These are phyloP conservation scores for Cataglyphis hispanica DNA, from an alignment of 1,140 invertebrate species.

Conservation along the genomic window DNA sequence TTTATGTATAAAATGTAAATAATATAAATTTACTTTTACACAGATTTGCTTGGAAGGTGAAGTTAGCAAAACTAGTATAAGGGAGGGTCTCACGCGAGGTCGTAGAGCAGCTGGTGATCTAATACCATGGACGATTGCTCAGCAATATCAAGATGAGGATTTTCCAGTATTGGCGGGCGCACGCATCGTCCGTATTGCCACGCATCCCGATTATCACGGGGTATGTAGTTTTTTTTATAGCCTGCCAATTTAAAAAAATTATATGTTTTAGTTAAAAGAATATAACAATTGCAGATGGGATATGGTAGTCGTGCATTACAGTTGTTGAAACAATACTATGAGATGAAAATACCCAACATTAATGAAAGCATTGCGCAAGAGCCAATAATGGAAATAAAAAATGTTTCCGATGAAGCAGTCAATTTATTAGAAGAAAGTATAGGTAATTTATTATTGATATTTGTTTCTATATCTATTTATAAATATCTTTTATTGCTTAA, in stretches of 20 bases:
- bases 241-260: slow-evolving; percentile 14
- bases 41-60: slow-evolving; percentile 98
- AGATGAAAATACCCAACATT: slow-evolving; percentile 92
- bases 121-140: slow-evolving; percentile 99
- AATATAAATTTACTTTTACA: slow-evolving; percentile 32
- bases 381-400: slow-evolving; percentile 85
- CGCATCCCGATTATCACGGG: slow-evolving; percentile 98
- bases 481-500: not conserved
- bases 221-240: slow-evolving; percentile 85
- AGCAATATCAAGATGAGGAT: slow-evolving; percentile 97
- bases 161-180: slow-evolving; percentile 97
- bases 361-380: slow-evolving; percentile 87
- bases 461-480: too few relatives aligned
- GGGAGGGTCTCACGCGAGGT: slow-evolving; percentile 93
- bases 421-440: slow-evolving; percentile 89
- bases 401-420: slow-evolving; percentile 87
- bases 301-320: slow-evolving; percentile 96
- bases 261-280: slow-evolving; percentile 27
- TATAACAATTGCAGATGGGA: slow-evolving; percentile 92
- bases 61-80: slow-evolving; percentile 93
- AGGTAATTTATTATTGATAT: slow-evolving; percentile 74
- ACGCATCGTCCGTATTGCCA: slow-evolving; percentile 97
- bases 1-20: not conserved
- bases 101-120: slow-evolving; percentile 97
- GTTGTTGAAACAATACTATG: slow-evolving; percentile 96